phyloP scores from a whole-genome alignment of 2,113 vertebrate genomes.

The Arizona elegans region DNA sequence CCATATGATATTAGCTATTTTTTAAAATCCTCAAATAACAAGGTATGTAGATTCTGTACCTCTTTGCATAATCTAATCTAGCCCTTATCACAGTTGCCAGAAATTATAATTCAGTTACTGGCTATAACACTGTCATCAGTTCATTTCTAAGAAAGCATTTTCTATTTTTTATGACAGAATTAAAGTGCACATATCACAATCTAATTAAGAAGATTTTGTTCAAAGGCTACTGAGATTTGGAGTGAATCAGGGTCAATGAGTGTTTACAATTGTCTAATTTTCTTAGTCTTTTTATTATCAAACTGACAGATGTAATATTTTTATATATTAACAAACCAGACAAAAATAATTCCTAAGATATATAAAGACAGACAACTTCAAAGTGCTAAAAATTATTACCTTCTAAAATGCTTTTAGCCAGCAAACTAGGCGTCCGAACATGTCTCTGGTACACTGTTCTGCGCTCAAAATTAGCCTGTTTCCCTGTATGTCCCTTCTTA shows the following conservation, averaged over 20 bases:
- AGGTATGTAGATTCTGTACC: not conserved
- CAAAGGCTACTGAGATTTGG: not conserved
- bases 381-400: conserved; percentile 67
- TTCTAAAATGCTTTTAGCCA: conserved; percentile 98
- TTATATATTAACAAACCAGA: not conserved
- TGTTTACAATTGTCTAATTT: not conserved
- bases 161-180: not conserved
- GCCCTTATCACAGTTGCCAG: not conserved
- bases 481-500: conserved; percentile 91
- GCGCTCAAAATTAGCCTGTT: conserved; percentile 84
- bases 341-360: not conserved
- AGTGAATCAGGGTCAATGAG: not conserved
- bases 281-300: not conserved
- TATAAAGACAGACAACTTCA: not conserved
- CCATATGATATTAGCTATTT: not conserved
- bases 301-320: not conserved
- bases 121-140: not conserved
- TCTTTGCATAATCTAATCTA: not conserved
- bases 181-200: not conserved
- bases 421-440: conserved; percentile 87
- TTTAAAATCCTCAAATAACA: not conserved
- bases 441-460: conserved; percentile 90
- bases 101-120: not conserved
- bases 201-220: not conserved
- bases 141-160: not conserved